Percentiles rank a stretch among this genome's conserved stretches.
Evolutionary conservation across 2,113 vertebrate species (phyloP).

Genomic region (Melanerpes formicivorus): DNA sequence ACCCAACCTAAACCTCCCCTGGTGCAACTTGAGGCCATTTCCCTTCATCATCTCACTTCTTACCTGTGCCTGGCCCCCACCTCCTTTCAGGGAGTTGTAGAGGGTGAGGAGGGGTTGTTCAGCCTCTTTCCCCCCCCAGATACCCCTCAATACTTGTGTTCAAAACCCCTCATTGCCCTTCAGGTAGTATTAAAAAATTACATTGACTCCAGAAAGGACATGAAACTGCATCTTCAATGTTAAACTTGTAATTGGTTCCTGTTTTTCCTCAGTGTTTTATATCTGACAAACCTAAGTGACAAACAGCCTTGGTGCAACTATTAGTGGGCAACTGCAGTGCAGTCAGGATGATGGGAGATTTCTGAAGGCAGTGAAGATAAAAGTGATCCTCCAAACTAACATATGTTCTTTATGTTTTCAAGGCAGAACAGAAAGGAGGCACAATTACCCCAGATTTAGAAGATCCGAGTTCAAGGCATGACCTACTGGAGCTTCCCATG

Average conservation of each 20-base stretch:
- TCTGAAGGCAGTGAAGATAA: background rate
- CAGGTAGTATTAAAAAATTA: background rate
- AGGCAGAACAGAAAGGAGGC: conserved; percentile 22
- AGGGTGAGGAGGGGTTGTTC: too few species aligned
- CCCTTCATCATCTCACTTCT: too few species aligned
- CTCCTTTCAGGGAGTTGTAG: too few species aligned
- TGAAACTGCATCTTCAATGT: conserved; percentile 36
- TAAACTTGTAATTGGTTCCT: background rate
- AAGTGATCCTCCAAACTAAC: background rate
- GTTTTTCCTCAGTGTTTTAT: background rate
- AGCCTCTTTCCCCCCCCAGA: too few species aligned
- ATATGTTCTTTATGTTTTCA: background rate
- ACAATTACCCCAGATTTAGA: conserved; percentile 26
- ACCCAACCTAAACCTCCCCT: too few species aligned
- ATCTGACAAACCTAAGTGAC: background rate
- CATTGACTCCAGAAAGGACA: background rate
- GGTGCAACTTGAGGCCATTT: too few species aligned
- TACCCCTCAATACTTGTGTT: too few species aligned
- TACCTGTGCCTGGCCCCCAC: too few species aligned
- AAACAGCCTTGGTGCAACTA: background rate
- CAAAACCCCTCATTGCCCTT: background rate
- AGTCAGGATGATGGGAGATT: background rate
- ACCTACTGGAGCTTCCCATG: conserved; percentile 19
- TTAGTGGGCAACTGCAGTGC: background rate
- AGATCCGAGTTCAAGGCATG: conserved; percentile 21